A percentile compares a stretch with the other conserved stretches of the same genome.
phyloP scores from a whole-genome alignment of 1,140 invertebrate species.

The Rhyacophila brunnea region DNA sequence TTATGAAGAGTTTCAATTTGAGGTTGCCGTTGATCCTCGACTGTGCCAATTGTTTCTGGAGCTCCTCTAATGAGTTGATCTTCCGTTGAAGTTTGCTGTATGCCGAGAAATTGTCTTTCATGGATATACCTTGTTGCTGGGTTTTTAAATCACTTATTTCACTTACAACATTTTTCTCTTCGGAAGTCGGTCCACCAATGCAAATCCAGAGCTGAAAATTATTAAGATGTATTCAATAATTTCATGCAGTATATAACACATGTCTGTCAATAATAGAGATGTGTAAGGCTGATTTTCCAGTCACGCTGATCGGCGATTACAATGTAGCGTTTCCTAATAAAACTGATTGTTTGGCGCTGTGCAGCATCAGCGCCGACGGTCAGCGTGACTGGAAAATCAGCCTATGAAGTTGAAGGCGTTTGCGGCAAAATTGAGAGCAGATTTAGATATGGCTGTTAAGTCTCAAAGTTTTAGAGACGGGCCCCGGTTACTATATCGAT shows the following conservation, averaged over 20 bases:
- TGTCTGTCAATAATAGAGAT: neutral
- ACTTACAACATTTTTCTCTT: slow-evolving; percentile 41
- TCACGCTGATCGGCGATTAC: no score
- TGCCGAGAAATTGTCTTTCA: slow-evolving; percentile 54
- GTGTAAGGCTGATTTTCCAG: no score
- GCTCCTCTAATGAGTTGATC: slow-evolving; percentile 45
- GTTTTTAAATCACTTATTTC: slow-evolving; percentile 45
- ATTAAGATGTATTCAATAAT: slow-evolving; percentile 12
- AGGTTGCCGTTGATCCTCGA: slow-evolving; percentile 42
- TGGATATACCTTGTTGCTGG: slow-evolving; percentile 46
- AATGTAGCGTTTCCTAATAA: no score
- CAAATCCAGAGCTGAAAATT: slow-evolving; percentile 46
- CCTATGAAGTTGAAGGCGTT: no score
- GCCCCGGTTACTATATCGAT: no score
- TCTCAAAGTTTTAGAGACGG: no score
- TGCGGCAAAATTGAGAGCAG: no score
- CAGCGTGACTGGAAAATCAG: no score
- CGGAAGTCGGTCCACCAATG: slow-evolving; percentile 41
- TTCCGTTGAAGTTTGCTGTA: slow-evolving; percentile 50
- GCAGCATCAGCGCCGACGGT: no score
- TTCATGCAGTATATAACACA: slow-evolving; percentile 3
- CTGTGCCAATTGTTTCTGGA: slow-evolving; percentile 44
- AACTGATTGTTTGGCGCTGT: no score
- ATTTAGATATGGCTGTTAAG: no score
- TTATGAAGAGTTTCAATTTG: slow-evolving; percentile 44